Evolutionary conservation across 2,113 vertebrate species (phyloP).

Genomic region (Alligator mississippiensis): DNA sequence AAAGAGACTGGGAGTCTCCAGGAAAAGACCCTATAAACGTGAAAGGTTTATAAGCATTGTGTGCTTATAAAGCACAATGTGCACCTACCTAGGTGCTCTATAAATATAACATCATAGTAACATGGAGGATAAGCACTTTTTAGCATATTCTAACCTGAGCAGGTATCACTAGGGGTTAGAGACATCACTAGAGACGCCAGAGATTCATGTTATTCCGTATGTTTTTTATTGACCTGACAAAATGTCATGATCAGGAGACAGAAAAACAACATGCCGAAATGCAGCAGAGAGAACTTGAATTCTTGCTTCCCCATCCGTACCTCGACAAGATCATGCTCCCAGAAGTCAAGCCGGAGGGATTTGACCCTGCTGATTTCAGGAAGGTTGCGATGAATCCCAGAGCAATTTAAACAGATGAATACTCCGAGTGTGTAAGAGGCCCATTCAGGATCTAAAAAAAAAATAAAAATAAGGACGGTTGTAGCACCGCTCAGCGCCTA

Average conservation of each 20-base stretch:
- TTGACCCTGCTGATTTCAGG: conserved; percentile 86
- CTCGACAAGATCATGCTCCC: conserved; percentile 89
- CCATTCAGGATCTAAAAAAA: conserved; percentile 89
- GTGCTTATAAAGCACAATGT: neutral
- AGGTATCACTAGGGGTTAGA: neutral
- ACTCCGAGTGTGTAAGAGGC: conserved; percentile 89
- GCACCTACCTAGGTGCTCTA: neutral
- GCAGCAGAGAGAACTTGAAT: neutral
- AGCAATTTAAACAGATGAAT: conserved; percentile 93
- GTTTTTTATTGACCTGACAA: neutral
- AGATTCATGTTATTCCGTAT: neutral
- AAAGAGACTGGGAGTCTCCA: neutral
- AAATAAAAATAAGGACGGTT: neutral
- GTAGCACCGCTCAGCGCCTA: neutral
- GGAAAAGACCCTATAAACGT: neutral
- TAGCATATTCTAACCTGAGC: neutral
- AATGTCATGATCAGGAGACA: neutral
- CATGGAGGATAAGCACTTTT: neutral
- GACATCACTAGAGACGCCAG: neutral
- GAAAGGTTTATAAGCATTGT: neutral
- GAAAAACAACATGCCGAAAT: neutral
- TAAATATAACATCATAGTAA: neutral
- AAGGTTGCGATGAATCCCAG: conserved; percentile 90
- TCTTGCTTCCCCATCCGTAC: conserved; percentile 71
- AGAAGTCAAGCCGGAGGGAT: conserved; percentile 91